Conservation (phyloP, 1,140 invertebrate species). For the Pomacea maculata region DNA sequence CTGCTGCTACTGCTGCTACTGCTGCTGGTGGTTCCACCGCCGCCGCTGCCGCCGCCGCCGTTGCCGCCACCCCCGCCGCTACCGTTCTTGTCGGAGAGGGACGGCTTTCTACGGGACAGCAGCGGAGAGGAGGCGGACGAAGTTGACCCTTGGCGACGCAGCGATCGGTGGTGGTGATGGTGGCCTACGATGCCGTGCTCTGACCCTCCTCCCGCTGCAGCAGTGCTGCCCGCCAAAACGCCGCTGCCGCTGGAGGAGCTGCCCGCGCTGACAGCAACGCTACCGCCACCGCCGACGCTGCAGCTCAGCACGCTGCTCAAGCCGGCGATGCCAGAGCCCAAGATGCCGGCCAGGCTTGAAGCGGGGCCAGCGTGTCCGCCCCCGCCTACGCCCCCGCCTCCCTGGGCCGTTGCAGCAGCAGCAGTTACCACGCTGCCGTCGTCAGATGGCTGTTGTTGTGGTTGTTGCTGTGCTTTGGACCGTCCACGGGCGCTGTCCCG, state of each 20-base stretch:
- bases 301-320: constrained; percentile 45
- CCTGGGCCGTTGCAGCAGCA: background rate
- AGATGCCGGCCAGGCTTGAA: background rate
- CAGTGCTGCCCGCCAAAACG: background rate
- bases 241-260: background rate
- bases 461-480: constrained; percentile 56
- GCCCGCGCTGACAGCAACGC: constrained; percentile 66
- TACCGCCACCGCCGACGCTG: constrained; percentile 63
- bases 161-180: background rate
- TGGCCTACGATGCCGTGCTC: background rate
- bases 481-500: background rate
- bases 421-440: too few species aligned
- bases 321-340: background rate
- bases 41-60: constrained; percentile 2
- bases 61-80: background rate
- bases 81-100: background rate
- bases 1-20: constrained; percentile 42
- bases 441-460: constrained; percentile 45
- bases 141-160: constrained; percentile 16
- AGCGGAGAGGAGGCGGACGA: constrained; percentile 9
- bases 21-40: constrained; percentile 66
- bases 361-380: constrained; percentile 3
- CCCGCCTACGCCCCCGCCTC: background rate
- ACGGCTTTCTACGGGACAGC: constrained; percentile 6
- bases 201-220: constrained; percentile 33